Conservation (phyloP, 2,113 vertebrate species). For the Seriola dumerili region DNA sequence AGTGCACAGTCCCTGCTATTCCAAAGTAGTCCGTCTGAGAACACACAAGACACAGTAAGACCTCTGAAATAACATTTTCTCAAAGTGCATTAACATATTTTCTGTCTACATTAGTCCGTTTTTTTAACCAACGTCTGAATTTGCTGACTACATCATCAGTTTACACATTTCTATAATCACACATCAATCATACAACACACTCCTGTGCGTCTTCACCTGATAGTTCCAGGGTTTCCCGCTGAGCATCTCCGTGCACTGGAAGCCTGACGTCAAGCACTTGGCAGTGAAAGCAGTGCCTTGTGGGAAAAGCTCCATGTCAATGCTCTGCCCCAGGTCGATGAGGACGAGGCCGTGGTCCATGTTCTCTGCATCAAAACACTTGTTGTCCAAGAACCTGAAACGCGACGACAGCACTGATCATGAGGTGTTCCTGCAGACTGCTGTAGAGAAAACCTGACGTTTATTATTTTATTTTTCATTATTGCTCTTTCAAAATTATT, state of each 20-base stretch:
- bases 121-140: background rate
- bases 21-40: slow-evolving; percentile 94
- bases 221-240: slow-evolving; percentile 92
- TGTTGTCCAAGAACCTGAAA: slow-evolving; percentile 90
- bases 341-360: slow-evolving; percentile 90
- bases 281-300: slow-evolving; percentile 89
- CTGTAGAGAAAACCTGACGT: too few relatives aligned
- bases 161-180: background rate
- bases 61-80: background rate
- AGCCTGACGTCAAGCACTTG: slow-evolving; percentile 92
- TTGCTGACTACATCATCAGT: background rate
- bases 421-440: too few relatives aligned
- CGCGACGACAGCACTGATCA: too few relatives aligned
- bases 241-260: slow-evolving; percentile 96
- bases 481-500: too few relatives aligned
- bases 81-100: too few relatives aligned
- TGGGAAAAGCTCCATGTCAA: slow-evolving; percentile 94
- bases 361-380: slow-evolving; percentile 81
- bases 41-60: background rate
- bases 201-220: slow-evolving; percentile 85
- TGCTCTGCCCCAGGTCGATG: slow-evolving; percentile 95
- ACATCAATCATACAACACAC: background rate
- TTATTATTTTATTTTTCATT: too few relatives aligned
- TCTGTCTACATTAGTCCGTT: too few relatives aligned
- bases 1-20: slow-evolving; percentile 92